Evolutionary conservation across 2,113 vertebrate species (phyloP), one percentile per base, ranked within the genome.

Genomic region (Sceloporus undulatus): DNA sequence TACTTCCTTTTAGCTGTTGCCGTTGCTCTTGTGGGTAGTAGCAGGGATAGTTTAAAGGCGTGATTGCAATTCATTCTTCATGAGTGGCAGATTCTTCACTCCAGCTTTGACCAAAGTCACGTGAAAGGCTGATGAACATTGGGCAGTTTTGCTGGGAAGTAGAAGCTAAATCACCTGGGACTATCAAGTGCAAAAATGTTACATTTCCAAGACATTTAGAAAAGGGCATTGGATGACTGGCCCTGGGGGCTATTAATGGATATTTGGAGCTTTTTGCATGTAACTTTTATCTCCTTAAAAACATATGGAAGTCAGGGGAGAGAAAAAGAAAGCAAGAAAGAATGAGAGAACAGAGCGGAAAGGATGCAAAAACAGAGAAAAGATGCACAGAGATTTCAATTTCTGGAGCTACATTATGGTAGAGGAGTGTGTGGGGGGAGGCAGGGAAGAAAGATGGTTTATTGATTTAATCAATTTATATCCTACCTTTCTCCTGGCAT

Each of bases 221-320:
- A 2, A 74, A 38, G n/a, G 68, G 5, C 68, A 48, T 18, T 48
- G 86, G 74, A 52, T 87, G 84, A 73, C 88, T 88, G 88, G 79
- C 59, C 1, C 70, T 40, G 11, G 87, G 91, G 92, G 95, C 91
- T 88, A 85, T 81, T 92, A 95, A 94, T 90, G 92, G 90, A 89
- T 89, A 87, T 23, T 85, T 18, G 74, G 89, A 91, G 82, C 86
- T 91, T 93, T 92, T 91, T 91, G 94, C 18, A 6, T 62, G 42
- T 14, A 40, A n/a, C 66, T 3, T 70, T 82, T 48, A 48, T 68
- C 38, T 34, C 27, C 68, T n/a, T 8, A 71, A 27, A 71, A 27
- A 71, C 59, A 62, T 62, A 62, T 18, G 18, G 14, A 14, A 48
- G 48, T 5, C 5, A 7, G 48, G 48, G 48, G 48, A 6, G 48